Conservation (phyloP, 1,140 invertebrate genomes). For the Helicoverpa zea region DNA sequence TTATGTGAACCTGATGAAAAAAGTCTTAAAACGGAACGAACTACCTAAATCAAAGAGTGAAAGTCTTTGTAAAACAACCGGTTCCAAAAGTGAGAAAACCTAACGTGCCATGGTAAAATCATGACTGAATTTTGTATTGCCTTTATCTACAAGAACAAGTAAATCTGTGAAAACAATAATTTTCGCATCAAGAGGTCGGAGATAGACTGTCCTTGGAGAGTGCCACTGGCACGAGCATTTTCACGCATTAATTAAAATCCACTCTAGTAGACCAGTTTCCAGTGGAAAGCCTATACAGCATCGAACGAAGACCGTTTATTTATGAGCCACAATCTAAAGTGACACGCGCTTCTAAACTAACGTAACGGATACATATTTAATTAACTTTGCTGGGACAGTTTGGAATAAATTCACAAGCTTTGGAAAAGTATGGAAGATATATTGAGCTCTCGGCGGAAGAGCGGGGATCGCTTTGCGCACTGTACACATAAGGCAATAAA, state of each 20-base stretch:
- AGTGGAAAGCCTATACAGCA: neutral
- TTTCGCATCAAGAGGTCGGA: neutral
- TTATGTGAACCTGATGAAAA: too few species aligned
- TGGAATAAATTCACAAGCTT: neutral
- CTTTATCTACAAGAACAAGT: neutral
- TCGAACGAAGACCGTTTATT: neutral
- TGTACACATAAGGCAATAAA: too few species aligned
- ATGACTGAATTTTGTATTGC: too few species aligned
- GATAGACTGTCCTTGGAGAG: neutral
- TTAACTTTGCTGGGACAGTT: neutral
- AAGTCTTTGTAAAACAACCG: too few species aligned
- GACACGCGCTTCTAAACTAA: too few species aligned
- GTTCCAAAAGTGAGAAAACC: too few species aligned
- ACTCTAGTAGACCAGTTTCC: neutral
- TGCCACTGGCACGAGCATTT: neutral
- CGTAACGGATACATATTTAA: too few species aligned
- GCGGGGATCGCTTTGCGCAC: too few species aligned
- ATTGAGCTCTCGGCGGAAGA: too few species aligned
- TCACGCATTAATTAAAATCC: slow-evolving; percentile 1
- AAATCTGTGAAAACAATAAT: neutral
- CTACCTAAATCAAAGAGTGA: too few species aligned
- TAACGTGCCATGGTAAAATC: too few species aligned
- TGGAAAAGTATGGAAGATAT: neutral
- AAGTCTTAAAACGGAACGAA: too few species aligned
- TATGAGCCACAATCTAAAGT: neutral